Percentiles rank a stretch among this genome's conserved stretches.
Conservation (phyloP, 2,113 vertebrate species). For the Ageneiosus marmoratus region DNA sequence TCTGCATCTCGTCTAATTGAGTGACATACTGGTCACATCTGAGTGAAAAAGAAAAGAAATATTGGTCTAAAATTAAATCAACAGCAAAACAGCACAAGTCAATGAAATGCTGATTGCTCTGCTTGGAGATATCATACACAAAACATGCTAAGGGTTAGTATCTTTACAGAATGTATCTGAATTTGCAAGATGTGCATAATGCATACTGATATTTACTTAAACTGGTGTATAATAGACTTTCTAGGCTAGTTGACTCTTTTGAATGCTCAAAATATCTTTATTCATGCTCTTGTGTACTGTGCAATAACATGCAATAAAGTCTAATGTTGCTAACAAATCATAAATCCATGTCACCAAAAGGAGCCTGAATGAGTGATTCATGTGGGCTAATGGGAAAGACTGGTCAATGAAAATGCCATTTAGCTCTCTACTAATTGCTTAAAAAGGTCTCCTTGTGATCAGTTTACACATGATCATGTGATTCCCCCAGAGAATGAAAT, state of each 20-base stretch:
- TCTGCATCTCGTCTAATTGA: constrained; percentile 81
- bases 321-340: not conserved
- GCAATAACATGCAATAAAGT: not conserved
- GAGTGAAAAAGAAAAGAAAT: constrained; percentile 53
- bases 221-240: not conserved
- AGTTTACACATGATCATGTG: not conserved
- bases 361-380: not conserved
- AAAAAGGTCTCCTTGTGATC: constrained; percentile 46
- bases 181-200: not conserved
- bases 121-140: constrained; percentile 51
- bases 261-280: not conserved
- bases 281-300: not conserved
- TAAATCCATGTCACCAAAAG: not conserved
- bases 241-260: not conserved
- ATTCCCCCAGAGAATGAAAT: not conserved
- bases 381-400: not conserved
- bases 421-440: not conserved
- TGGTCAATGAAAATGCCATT: too few species aligned
- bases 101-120: constrained; percentile 2
- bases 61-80: not conserved
- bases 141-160: not conserved
- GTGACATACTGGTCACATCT: constrained; percentile 82
- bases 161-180: not conserved
- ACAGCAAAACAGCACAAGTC: too few species aligned
- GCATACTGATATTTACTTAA: not conserved